A percentile compares a stretch with the other conserved stretches of the same genome.
phyloP scores from a whole-genome alignment of 2,113 vertebrate species.

The Boulengeromyrus knoepffleri region DNA sequence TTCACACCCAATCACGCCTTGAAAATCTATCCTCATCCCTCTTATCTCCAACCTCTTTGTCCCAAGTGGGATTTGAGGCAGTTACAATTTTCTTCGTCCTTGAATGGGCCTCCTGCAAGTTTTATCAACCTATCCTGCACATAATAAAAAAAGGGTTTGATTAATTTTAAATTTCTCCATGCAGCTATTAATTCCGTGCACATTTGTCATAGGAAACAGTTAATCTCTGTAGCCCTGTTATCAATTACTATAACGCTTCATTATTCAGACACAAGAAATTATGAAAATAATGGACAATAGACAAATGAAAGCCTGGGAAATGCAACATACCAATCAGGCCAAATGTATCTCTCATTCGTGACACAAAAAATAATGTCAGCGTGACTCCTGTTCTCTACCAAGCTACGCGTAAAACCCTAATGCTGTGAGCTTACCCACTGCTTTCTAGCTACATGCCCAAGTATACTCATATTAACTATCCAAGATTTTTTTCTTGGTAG shows the following conservation, averaged over 20 bases:
- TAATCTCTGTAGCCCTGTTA: too few relatives aligned
- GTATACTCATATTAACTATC: neutral
- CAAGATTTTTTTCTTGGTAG: neutral
- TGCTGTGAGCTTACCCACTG: neutral
- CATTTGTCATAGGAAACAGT: neutral
- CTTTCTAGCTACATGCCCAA: neutral
- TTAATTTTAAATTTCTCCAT: neutral
- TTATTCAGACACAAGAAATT: neutral
- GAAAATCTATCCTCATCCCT: neutral
- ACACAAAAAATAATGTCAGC: neutral
- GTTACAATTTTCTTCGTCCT: slow-evolving; percentile 15
- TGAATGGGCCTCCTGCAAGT: neutral
- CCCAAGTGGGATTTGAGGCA: slow-evolving; percentile 13
- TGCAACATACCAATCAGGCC: neutral
- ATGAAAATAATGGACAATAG: neutral
- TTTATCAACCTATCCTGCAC: slow-evolving; percentile 8
- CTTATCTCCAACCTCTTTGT: slow-evolving; percentile 7
- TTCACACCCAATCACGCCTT: neutral
- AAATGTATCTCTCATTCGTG: neutral
- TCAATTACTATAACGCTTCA: neutral
- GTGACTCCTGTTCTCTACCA: neutral
- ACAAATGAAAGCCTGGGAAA: neutral
- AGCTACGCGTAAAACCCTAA: neutral
- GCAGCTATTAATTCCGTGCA: neutral
- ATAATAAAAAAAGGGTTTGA: neutral